Percentiles rank a stretch among this genome's conserved stretches.
phyloP scores from a whole-genome alignment of 2,888 invertebrate genomes.

The Hydropsyche betteni region DNA sequence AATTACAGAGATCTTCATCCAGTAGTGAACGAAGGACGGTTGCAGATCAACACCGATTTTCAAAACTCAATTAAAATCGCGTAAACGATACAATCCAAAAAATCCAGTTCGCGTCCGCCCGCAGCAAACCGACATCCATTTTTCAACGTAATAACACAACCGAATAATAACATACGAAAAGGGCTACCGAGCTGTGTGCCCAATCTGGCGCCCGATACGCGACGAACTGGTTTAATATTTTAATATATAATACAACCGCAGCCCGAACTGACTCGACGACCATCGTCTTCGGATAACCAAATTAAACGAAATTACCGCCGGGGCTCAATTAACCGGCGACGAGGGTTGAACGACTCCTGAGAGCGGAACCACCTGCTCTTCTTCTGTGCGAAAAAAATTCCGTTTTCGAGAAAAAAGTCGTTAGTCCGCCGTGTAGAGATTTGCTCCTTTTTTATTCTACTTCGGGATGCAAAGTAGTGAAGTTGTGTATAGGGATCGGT shows the following conservation, averaged over 20 bases:
- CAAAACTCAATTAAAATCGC: no score
- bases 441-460: no score
- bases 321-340: slow-evolving; percentile 14
- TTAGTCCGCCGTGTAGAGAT: no score
- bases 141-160: no score
- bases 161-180: no score
- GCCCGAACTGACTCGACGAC: slow-evolving; percentile 1
- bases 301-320: slow-evolving; percentile 27
- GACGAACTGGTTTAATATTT: no score
- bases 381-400: not conserved
- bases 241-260: not conserved
- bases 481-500: no score
- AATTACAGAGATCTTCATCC: not conserved
- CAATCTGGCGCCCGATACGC: slow-evolving; percentile 15
- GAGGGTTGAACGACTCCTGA: slow-evolving; percentile 25
- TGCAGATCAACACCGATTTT: not conserved
- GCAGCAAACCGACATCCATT: no score
- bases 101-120: slow-evolving; percentile 25
- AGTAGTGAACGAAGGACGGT: not conserved
- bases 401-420: no score
- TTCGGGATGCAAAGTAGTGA: no score
- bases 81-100: not conserved
- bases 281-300: slow-evolving; percentile 6
- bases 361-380: slow-evolving; percentile 15
- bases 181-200: not conserved